These are phyloP conservation scores for Myotis findleyi DNA, from an alignment of 2,797 vertebrate species.

Conservation along the genomic window DNA sequence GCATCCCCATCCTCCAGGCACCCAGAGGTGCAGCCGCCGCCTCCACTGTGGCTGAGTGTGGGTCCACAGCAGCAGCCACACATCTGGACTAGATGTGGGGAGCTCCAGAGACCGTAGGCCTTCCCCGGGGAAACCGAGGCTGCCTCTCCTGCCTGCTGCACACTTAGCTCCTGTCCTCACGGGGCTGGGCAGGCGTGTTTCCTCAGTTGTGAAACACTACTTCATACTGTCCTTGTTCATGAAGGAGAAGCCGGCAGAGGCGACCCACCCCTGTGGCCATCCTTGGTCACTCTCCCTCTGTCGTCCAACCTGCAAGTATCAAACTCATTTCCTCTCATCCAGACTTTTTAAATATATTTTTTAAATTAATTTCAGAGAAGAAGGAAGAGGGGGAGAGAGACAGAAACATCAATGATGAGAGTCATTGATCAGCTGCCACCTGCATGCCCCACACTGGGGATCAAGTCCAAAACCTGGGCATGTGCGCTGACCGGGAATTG, in stretches of 20 bases:
- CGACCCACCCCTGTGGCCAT: fast-evolving
- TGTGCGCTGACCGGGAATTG: too few species aligned
- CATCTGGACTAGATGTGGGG: background rate
- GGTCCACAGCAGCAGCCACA: background rate
- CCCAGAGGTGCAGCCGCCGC: fast-evolving
- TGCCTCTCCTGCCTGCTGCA: background rate
- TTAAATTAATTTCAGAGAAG: too few species aligned
- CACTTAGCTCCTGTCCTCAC: too few species aligned
- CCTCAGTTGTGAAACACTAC: background rate
- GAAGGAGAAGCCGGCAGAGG: background rate
- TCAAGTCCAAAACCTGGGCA: too few species aligned
- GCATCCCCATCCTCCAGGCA: background rate
- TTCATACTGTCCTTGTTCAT: too few species aligned
- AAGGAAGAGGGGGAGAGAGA: too few species aligned
- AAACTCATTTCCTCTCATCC: background rate
- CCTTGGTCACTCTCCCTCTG: background rate
- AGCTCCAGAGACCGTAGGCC: background rate
- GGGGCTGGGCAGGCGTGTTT: background rate
- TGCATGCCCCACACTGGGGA: too few species aligned
- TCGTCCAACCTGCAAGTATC: background rate
- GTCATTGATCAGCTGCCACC: too few species aligned
- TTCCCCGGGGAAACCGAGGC: background rate
- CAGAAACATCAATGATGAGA: too few species aligned
- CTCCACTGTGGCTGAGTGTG: background rate
- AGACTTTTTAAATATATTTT: background rate